These are phyloP conservation scores for Myotis findleyi DNA, from an alignment of 2,797 vertebrate species.

Conservation along the genomic window DNA sequence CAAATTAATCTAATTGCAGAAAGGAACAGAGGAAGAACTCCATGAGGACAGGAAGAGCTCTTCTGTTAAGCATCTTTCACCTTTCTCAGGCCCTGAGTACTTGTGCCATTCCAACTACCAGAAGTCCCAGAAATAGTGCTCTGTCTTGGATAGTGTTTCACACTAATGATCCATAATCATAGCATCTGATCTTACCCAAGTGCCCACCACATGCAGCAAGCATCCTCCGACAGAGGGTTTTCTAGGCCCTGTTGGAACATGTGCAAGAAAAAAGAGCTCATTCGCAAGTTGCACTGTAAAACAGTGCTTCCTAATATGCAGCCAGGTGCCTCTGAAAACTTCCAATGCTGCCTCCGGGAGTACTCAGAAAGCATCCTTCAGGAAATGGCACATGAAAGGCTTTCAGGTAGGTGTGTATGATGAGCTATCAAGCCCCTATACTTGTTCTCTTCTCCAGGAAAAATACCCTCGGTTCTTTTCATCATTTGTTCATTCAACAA, in stretches of 20 bases:
- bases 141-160: slow-evolving; percentile 26
- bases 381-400: background rate
- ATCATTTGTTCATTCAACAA: slow-evolving; percentile 33
- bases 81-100: background rate
- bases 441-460: background rate
- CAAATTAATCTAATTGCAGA: slow-evolving; percentile 41
- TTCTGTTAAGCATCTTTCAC: slow-evolving; percentile 21
- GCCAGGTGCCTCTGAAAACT: background rate
- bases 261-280: background rate
- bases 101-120: background rate
- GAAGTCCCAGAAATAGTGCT: slow-evolving; percentile 2
- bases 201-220: background rate
- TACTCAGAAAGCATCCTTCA: background rate
- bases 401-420: background rate
- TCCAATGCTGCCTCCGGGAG: background rate
- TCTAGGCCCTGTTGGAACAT: background rate
- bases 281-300: background rate
- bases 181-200: slow-evolving; percentile 7
- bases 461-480: slow-evolving; percentile 11
- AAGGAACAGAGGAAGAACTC: background rate
- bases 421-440: background rate
- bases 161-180: slow-evolving; percentile 40
- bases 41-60: background rate
- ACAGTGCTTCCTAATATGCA: background rate
- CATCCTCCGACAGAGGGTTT: background rate